These are phyloP conservation scores for Crotalus horridus DNA, from an alignment of 2,113 vertebrate species.

Conservation along the genomic window DNA sequence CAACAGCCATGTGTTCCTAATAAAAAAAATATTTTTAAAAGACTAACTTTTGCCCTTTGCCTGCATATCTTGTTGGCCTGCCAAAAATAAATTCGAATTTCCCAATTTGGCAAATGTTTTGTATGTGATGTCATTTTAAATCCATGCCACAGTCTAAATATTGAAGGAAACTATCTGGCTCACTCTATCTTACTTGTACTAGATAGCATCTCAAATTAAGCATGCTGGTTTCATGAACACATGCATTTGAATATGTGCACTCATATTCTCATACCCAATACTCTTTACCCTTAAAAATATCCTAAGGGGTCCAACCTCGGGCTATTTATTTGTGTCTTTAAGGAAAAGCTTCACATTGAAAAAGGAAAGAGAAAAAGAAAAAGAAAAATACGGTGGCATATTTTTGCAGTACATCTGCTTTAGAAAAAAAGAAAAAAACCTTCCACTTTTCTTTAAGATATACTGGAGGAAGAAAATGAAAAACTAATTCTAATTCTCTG, in stretches of 20 bases:
- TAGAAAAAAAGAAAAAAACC: neutral
- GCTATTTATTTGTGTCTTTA: neutral
- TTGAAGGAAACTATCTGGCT: neutral
- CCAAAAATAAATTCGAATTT: neutral
- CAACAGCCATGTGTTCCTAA: neutral
- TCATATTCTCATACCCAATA: neutral
- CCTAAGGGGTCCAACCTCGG: too few relatives aligned
- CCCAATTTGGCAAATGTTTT: neutral
- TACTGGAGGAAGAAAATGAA: neutral
- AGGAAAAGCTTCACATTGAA: neutral
- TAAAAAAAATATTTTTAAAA: neutral
- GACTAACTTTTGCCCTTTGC: conserved; percentile 5
- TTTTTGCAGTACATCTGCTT: neutral
- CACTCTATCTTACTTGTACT: neutral
- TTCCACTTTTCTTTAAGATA: neutral
- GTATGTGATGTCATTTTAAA: conserved; percentile 23
- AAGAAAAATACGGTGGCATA: neutral
- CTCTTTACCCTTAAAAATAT: neutral
- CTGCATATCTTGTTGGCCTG: neutral
- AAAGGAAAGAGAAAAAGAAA: neutral
- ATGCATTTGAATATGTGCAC: neutral
- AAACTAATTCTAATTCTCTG: neutral
- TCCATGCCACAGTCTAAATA: neutral
- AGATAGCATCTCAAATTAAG: neutral
- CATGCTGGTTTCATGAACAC: neutral